These are phyloP conservation scores for Trachymyrmex septentrionalis DNA, from an alignment of 1,140 invertebrate species.

Conservation along the genomic window DNA sequence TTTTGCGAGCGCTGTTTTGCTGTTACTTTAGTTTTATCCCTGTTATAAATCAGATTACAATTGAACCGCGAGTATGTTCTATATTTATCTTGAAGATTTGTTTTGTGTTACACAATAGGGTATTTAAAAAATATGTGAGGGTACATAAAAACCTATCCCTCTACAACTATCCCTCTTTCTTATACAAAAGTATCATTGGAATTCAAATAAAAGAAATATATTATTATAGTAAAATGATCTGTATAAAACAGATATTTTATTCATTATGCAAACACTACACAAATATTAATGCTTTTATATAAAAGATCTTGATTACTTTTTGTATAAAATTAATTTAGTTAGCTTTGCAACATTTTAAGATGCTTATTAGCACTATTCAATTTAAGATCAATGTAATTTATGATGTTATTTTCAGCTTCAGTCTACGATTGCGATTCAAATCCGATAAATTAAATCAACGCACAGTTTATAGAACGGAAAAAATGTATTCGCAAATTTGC, in stretches of 20 bases:
- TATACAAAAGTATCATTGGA: neutral
- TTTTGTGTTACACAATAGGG: neutral
- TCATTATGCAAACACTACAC: neutral
- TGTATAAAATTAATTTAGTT: neutral
- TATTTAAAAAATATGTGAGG: neutral
- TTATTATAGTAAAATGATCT: neutral
- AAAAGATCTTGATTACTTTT: neutral
- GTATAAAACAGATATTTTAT: neutral
- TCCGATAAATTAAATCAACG: too few relatives aligned
- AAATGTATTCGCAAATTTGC: too few relatives aligned
- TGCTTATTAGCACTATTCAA: too few relatives aligned
- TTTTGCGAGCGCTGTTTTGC: conserved; percentile 16
- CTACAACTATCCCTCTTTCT: neutral
- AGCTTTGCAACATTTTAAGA: too few relatives aligned
- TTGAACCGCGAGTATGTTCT: conserved; percentile 19
- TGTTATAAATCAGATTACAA: conserved; percentile 38
- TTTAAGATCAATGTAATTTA: too few relatives aligned
- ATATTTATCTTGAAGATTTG: conserved; percentile 29
- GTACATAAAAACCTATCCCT: too few relatives aligned
- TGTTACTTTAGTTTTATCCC: conserved; percentile 34
- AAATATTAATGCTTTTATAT: neutral
- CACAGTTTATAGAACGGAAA: too few relatives aligned
- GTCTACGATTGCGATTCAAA: too few relatives aligned
- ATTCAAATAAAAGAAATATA: neutral
- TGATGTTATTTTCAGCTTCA: too few relatives aligned